Conservation (phyloP, 1,140 invertebrate species). For the Caenorhabditis inopinata region DNA sequence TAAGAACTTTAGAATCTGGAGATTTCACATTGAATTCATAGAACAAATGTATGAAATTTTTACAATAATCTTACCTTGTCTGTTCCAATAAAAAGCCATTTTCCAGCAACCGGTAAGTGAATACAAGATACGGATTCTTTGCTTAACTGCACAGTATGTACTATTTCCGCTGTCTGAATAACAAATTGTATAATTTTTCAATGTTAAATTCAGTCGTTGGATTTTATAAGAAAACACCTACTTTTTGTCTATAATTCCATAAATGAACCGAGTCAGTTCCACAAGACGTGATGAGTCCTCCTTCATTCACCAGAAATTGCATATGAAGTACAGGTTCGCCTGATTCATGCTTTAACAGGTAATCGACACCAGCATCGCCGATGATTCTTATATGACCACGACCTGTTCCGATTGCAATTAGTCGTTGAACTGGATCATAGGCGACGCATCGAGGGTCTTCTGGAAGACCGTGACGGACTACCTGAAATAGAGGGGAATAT, state of each 20-base stretch:
- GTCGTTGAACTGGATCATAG: constrained; percentile 93
- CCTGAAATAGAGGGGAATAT: constrained; percentile 47
- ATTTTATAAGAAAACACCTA: constrained; percentile 70
- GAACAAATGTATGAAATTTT: too few relatives aligned
- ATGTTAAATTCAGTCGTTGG: not conserved
- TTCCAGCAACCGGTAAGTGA: constrained; percentile 89
- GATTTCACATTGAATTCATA: too few relatives aligned
- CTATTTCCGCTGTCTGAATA: constrained; percentile 54
- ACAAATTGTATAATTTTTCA: not conserved
- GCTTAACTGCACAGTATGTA: constrained; percentile 59
- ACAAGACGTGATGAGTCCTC: constrained; percentile 86
- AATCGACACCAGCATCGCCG: constrained; percentile 89
- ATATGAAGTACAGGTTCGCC: constrained; percentile 77
- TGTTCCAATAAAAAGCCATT: constrained; percentile 97
- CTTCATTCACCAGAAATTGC: constrained; percentile 92
- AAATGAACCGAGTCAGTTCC: constrained; percentile 91
- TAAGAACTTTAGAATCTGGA: too few relatives aligned
- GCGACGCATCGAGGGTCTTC: constrained; percentile 92
- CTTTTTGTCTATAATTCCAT: constrained; percentile 94
- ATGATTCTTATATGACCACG: constrained; percentile 92
- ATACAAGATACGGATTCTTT: constrained; percentile 82
- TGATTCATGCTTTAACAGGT: constrained; percentile 78
- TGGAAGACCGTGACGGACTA: constrained; percentile 84
- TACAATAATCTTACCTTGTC: constrained; percentile 72
- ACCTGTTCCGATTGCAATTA: constrained; percentile 93